Conservation (phyloP, 2,888 invertebrate species). For the Drosophila algonquin region DNA sequence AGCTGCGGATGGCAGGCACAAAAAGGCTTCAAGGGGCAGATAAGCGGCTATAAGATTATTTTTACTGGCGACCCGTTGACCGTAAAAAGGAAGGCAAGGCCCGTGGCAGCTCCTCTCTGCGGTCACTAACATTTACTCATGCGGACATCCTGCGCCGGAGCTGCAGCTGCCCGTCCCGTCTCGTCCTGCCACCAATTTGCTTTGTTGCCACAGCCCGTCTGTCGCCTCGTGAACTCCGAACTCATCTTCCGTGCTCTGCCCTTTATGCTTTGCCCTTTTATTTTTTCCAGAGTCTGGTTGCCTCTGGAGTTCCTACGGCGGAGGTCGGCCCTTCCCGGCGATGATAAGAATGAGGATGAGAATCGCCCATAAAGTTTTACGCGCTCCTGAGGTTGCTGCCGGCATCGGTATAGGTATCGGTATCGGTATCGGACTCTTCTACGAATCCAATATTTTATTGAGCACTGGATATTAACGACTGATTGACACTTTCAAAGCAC, state of each 20-base stretch:
- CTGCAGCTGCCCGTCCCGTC: constrained; percentile 3
- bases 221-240: constrained; percentile 58
- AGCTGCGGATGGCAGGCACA: constrained; percentile 32
- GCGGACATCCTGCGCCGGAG: constrained; percentile 45
- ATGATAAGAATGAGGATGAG: constrained; percentile 28
- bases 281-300: constrained; percentile 17
- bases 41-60: constrained; percentile 47
- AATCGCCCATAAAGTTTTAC: constrained; percentile 43
- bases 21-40: constrained; percentile 20
- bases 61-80: constrained; percentile 48
- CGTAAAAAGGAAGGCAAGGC: constrained; percentile 49
- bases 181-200: constrained; percentile 45
- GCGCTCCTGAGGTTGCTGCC: constrained; percentile 20
- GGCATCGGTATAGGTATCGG: constrained; percentile 11
- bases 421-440: constrained; percentile 8
- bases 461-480: constrained; percentile 49
- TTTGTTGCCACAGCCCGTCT: constrained; percentile 45
- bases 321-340: constrained; percentile 12
- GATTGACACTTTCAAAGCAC: constrained; percentile 39
- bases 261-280: constrained; percentile 22
- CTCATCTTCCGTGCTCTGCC: constrained; percentile 31
- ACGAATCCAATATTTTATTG: constrained; percentile 20
- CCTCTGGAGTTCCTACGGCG: neutral
- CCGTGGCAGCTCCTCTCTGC: constrained; percentile 34
- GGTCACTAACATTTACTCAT: constrained; percentile 41